These are phyloP conservation scores for Hetaerina titia DNA, from an alignment of 2,888 invertebrate species.

Conservation along the genomic window DNA sequence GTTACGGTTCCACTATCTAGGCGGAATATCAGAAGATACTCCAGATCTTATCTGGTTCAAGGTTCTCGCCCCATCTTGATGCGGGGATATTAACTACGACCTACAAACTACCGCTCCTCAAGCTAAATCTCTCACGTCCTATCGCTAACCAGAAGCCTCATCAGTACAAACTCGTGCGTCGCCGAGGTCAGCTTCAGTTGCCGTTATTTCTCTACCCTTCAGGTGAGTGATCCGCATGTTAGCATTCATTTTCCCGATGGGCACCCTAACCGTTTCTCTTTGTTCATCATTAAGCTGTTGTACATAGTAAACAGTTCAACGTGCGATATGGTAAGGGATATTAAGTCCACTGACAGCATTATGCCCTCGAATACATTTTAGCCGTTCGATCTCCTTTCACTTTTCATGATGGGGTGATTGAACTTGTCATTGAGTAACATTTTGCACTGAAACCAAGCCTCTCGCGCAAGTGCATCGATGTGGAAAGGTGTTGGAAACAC, in stretches of 20 bases:
- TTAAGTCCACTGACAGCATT: no score
- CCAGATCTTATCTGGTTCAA: neutral
- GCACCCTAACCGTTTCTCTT: neutral
- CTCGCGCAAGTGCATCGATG: no score
- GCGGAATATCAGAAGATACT: neutral
- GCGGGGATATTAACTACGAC: slow-evolving; percentile 26
- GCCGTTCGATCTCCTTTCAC: no score
- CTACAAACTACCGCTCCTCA: neutral
- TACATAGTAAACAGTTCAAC: no score
- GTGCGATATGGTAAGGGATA: no score
- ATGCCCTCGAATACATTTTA: no score
- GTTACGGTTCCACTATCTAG: neutral
- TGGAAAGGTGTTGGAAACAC: no score
- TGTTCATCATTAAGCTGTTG: no score
- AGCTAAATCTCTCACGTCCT: neutral
- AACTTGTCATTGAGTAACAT: no score
- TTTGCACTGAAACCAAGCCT: no score
- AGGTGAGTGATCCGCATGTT: neutral
- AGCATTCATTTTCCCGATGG: neutral
- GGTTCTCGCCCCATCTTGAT: slow-evolving; percentile 42
- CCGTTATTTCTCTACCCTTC: neutral
- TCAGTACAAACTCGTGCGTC: neutral
- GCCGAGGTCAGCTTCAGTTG: neutral
- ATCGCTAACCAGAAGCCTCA: neutral
- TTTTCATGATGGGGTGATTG: no score